Evolutionary conservation across 1,140 invertebrate species (phyloP), one percentile per base, ranked within the genome.

Genomic region (Orchestia grillus): DNA sequence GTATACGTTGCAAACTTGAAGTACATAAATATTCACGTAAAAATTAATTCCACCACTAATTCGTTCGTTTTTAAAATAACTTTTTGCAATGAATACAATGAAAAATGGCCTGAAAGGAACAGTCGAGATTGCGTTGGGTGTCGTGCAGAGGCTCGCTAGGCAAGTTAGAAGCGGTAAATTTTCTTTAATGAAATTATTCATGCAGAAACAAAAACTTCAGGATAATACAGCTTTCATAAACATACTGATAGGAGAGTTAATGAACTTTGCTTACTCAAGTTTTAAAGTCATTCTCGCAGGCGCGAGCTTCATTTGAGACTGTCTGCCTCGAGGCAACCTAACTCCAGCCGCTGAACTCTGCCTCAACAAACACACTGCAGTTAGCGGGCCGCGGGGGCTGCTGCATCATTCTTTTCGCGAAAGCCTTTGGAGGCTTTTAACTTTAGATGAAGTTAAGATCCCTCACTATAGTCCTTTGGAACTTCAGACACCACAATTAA

Each of bases 401-500:
- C 36, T 28, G 62, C 62, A 94, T n/a, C 44, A 47, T 94, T 47
- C 44, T 94, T 94, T 94, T 45, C 43, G 44, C 92, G 19, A 94
- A 94, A 40, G 92, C 44, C 92, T 94, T 94, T 40, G 44, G 92
- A 45, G 92, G 92, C 92, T 94, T 94, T 94, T 45, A 94, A 94
- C 92, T 94, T 94, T 45, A 47, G 43, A 44, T 45, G 43, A 94
- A 94, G 92, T 94, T 94, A 94, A 94, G 92, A 94, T 45, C 92
- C 44, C 44, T 91, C 41, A 94, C 92, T 47, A 94, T 94, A 94
- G 92, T 94, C 44, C 44, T 94, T 94, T 45, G 92, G 47, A 94
- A 94, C 92, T 94, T 94, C 44, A 44, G 44, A 94, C 92, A 94
- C 92, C 92, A 94, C 92, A 94, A 94, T 94, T 94, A 94, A 94